Conservation (phyloP, 2,888 invertebrate genomes). For the Phengaris alcon region DNA sequence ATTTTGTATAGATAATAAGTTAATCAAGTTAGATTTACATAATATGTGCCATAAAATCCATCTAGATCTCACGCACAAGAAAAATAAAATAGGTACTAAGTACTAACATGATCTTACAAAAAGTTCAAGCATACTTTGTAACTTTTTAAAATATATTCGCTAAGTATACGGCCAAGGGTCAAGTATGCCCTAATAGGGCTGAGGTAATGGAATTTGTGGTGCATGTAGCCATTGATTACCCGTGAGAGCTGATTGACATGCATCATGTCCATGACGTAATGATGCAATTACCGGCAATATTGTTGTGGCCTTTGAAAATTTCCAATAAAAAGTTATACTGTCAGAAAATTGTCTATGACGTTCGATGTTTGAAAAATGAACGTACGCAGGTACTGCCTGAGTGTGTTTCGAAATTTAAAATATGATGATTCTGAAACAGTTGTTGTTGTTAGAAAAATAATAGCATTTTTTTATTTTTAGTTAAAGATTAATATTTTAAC, state of each 20-base stretch:
- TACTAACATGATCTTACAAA: neutral
- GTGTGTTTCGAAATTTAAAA: conserved; percentile 23
- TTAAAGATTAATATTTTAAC: neutral
- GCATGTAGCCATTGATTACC: conserved; percentile 31
- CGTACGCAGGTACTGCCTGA: neutral
- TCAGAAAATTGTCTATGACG: conserved; percentile 23
- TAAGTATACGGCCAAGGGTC: conserved; percentile 27
- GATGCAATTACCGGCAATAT: conserved; percentile 62
- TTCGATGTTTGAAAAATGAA: conserved; percentile 27
- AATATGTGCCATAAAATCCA: no score
- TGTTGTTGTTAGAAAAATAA: neutral
- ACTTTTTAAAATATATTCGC: conserved; percentile 3
- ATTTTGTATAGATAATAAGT: no score
- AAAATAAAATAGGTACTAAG: neutral
- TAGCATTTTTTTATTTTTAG: no score
- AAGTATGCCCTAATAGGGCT: conserved; percentile 25
- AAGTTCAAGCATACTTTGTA: conserved; percentile 21
- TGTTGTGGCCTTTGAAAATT: conserved; percentile 26
- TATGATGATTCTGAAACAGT: neutral
- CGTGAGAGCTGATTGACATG: conserved; percentile 57
- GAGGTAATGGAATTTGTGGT: conserved; percentile 46
- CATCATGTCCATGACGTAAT: conserved; percentile 57
- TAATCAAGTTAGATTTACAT: no score
- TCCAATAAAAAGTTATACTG: conserved; percentile 19
- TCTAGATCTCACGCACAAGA: neutral